phyloP scores from a whole-genome alignment of 2,888 invertebrate species.

The Drosophila antonietae region DNA sequence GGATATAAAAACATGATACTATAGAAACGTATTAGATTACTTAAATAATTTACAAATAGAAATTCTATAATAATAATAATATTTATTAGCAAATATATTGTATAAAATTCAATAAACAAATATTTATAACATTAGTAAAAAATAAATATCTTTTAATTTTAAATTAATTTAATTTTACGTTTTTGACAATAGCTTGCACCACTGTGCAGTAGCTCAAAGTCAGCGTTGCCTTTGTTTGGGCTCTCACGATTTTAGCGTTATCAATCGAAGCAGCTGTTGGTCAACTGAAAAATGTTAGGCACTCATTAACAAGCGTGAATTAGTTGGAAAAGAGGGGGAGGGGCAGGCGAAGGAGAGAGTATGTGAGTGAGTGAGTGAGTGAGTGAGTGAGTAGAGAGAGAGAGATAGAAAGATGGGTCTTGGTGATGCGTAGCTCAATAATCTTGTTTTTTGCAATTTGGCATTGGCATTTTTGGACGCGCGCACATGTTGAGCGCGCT shows the following conservation, averaged over 20 bases:
- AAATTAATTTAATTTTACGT: not conserved
- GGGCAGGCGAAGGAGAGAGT: not conserved
- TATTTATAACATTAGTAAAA: not conserved
- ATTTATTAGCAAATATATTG: too few relatives aligned
- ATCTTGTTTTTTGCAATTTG: not conserved
- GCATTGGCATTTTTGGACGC: conserved; percentile 6
- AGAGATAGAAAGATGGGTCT: not conserved
- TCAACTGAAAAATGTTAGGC: conserved; percentile 65
- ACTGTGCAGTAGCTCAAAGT: conserved; percentile 26
- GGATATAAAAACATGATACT: not conserved
- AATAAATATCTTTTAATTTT: not conserved
- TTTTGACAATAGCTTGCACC: not conserved
- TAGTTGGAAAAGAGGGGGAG: not conserved
- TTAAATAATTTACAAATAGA: not conserved
- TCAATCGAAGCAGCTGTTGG: conserved; percentile 67
- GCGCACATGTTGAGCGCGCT: conserved; percentile 65
- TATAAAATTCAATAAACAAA: too few relatives aligned
- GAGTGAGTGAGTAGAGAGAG: not conserved
- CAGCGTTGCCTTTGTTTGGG: not conserved
- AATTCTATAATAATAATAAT: not conserved
- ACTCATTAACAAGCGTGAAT: conserved; percentile 59
- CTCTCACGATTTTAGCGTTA: conserved; percentile 47
- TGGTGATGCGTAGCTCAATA: not conserved
- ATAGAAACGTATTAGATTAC: not conserved
- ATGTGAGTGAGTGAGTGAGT: too few relatives aligned